Base-by-base conservation (phyloP, 2,888 invertebrate genomes). In the Melanostoma mellinum region DNA sequence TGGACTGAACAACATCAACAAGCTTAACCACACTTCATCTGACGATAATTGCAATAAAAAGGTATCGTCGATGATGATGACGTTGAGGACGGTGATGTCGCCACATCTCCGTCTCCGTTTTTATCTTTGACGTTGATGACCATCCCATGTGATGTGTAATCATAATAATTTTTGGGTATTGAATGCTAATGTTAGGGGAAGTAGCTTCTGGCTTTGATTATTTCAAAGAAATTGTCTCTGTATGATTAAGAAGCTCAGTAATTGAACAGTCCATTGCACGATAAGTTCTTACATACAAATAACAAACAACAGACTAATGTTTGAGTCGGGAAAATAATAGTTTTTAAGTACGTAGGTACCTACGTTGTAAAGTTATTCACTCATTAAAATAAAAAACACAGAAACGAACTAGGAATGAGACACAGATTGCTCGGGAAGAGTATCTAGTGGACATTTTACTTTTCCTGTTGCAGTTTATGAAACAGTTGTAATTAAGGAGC, bases 141-240 rank as follows among this genome's bases (percentile, higher is more conserved):
- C 46, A 67, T 36, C 50, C 71, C 61, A 67, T 10, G 20, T 50
- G 20, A 20, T 60, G 63, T 74, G 53, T 67, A 82, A 82, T 77
- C 81, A 82, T 81, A 63, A 68, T 81, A 73, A 82, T 77, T 82
- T 20, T 81, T 63, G 81, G 81, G 55, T 72, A 81, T 72, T 77
- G 72, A 63, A 77, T 67, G 77, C 63, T 77, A 77, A 81, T 81
- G 72, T 82, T 40, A 32, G 68, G 42, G 56, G 44, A 20, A 63
- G 63, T 30, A 63, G 81, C 81, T 82, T 68, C 81, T 82, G 72
- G 56, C 46, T 68, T 73, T 63, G 67, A 44, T 77, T 52, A 32
- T 52, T 61, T 20, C 38, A 63, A 36, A 35, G 40, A 9, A 46
- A 60, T 32, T 0, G 44, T 60, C 42, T 40, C 42, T 30, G 42